Percentiles rank a stretch among this genome's conserved stretches.
Conservation (phyloP, 2,888 invertebrate species). For the Emesis russula region DNA sequence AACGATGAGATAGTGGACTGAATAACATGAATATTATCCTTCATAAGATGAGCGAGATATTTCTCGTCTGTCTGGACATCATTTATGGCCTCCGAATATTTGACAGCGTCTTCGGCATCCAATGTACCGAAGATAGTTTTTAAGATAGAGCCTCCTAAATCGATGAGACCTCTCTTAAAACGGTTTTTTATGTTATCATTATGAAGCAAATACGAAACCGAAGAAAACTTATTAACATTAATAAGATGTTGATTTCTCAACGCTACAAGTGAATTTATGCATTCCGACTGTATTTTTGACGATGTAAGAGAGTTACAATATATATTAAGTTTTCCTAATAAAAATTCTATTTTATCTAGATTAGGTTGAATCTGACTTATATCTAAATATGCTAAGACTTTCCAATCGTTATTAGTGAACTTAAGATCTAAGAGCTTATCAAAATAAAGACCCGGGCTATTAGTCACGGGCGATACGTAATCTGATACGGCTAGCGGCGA, state of each 20-base stretch:
- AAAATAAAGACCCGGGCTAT: neutral
- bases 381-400: neutral
- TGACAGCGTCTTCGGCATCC: slow-evolving; percentile 2
- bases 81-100: slow-evolving; percentile 10
- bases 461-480: neutral
- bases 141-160: slow-evolving; percentile 9
- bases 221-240: slow-evolving; percentile 18
- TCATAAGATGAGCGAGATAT: neutral
- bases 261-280: neutral
- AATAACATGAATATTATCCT: neutral
- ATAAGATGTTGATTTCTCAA: slow-evolving; percentile 2
- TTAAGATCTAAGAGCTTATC: neutral
- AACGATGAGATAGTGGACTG: slow-evolving; percentile 25
- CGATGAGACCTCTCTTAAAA: neutral
- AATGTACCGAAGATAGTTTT: slow-evolving; percentile 21
- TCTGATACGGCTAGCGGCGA: neutral
- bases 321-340: neutral
- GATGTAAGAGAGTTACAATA: slow-evolving; percentile 14
- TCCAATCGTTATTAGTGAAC: neutral
- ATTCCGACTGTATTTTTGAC: neutral
- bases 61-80: neutral
- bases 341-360: neutral
- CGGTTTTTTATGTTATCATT: neutral
- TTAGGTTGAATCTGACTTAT: neutral
- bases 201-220: slow-evolving; percentile 8